Evolutionary conservation across 2,888 invertebrate species (phyloP), one percentile per base, ranked within the genome.

Genomic region (Omphaloscelis lunosa): DNA sequence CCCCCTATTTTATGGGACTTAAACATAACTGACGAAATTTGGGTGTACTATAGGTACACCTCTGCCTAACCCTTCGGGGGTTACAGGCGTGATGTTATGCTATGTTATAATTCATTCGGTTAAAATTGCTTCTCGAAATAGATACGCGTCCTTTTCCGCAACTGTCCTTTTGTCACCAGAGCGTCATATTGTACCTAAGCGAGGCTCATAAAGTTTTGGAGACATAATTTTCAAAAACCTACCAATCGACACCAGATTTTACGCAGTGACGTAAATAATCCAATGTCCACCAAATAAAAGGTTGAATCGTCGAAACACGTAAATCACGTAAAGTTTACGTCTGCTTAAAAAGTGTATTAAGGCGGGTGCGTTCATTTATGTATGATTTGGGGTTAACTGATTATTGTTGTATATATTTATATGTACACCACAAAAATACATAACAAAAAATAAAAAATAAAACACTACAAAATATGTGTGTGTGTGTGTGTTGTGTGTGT

Each of bases 241-340:
- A 72, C 74, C 73, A 76, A 69, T 76, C 66, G 66, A 79, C 68
- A 76, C 65, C 66, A 51, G 6, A 15, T 27, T 45, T 39, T n/a
- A 45, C 9, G 82, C 75, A 78, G 71, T 29, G 39, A 48, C 12
- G 58, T 48, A 82, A 85, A 75, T 71, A 75, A 82, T 71, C 56
- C 45, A 79, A 12, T 51, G 53, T 66, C 53, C 74, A 76, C 82
- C 82, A 84, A 79, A 77, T 82, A 83, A 39, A 59, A 61, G 41
- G 58, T 59, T 62, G 69, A 67, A 79, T 66, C 63, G 66, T 23
- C 29, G 61, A 68, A 75, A 71, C 17, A 73, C 65, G 61, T 62
- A 80, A 72, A 51, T 39, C 11, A 45, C 17, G 72, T 72, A 70
- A 61, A 72, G 20, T 66, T 29, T 69, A 58, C 72, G 58, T 71